phyloP scores from a whole-genome alignment of 2,113 vertebrate genomes.

The Cynocephalus volans region DNA sequence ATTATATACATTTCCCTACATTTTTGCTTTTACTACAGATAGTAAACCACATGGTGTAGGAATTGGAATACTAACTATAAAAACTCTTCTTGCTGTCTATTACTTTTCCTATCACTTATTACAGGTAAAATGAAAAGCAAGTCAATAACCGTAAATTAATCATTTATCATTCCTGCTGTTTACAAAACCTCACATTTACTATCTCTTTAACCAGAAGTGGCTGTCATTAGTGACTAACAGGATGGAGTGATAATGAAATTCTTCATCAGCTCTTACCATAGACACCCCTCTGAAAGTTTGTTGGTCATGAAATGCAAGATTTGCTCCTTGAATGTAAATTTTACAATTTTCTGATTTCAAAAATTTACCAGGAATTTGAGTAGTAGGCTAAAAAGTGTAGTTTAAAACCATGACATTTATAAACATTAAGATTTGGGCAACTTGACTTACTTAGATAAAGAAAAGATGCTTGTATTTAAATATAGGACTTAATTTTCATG shows the following conservation, averaged over 20 bases:
- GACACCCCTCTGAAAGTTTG: neutral
- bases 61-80: neutral
- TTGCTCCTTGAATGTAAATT: neutral
- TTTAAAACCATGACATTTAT: neutral
- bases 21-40: neutral
- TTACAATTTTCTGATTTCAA: neutral
- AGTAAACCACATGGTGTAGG: neutral
- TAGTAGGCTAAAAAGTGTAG: neutral
- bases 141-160: neutral
- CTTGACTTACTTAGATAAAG: slow-evolving; percentile 44
- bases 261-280: neutral
- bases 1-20: neutral
- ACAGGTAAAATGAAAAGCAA: neutral
- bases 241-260: neutral
- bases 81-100: neutral
- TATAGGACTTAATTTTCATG: neutral
- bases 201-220: neutral
- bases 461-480: slow-evolving; percentile 43
- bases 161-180: no score
- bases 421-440: neutral
- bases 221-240: neutral
- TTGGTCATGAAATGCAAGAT: neutral
- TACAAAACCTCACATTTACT: neutral
- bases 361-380: neutral
- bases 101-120: neutral